Evolutionary conservation across 1,140 invertebrate species (phyloP), one percentile per base, ranked within the genome.

Genomic region (Neoseiulus cucumeris): DNA sequence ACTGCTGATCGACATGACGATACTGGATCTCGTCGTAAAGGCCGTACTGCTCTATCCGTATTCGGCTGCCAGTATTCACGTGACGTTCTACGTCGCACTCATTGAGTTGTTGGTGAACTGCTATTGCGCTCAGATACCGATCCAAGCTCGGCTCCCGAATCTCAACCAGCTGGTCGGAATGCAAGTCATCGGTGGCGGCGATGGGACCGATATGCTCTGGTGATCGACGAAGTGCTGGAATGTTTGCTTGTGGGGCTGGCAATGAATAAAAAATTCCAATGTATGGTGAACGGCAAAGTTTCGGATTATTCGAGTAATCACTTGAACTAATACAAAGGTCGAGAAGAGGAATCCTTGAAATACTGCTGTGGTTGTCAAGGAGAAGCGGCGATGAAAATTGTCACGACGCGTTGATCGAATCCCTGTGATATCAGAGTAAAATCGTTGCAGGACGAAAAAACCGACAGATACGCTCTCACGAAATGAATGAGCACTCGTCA

Each of bases 401-500:
- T n/a, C n/a, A n/a, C n/a, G n/a, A n/a, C n/a, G n/a, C n/a, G n/a
- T n/a, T n/a, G n/a, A n/a, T n/a, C n/a, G n/a, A n/a, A n/a, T n/a
- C n/a, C n/a, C n/a, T n/a, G n/a, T n/a, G n/a, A n/a, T n/a, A n/a
- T n/a, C n/a, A n/a, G n/a, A n/a, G n/a, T n/a, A n/a, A n/a, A n/a
- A n/a, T n/a, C n/a, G 72, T 76, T 69, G 9, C 66, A 87, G 86
- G 87, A 17, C 84, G 89, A 82, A 81, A 84, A 66, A 90, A 91
- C 75, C 79, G 89, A 66, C 84, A 87, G 7, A 83, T 90, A 1
- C 89, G 90, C 45, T 77, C 83, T 22, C 94, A 96, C 75, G 87
- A 89, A 68, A 96, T 97, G 92, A 98, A 98, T 75, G 86, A 92
- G 64, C 83, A 91, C 74, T 95, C 91, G 0, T 93, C 89, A 64